Evolutionary conservation across 2,113 vertebrate genomes (phyloP).

Genomic region (Chaetura pelagica): DNA sequence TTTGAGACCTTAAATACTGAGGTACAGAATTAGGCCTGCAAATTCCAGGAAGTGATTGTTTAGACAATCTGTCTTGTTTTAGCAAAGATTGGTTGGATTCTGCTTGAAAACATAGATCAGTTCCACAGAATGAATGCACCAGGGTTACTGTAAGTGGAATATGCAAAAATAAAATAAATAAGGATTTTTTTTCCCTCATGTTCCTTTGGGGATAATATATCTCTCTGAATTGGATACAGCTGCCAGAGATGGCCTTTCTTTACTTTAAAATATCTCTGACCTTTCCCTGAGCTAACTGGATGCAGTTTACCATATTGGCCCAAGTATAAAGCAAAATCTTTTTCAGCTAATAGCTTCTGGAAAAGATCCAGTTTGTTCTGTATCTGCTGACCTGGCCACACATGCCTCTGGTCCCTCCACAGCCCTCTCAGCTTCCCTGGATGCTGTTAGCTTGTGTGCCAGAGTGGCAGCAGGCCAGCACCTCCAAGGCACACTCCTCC

Average conservation of each 20-base stretch:
- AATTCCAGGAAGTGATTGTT: slow-evolving; percentile 52
- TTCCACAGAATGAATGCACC: neutral
- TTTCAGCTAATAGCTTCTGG: slow-evolving; percentile 1
- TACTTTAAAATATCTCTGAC: slow-evolving; percentile 58
- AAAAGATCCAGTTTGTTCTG: neutral
- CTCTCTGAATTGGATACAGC: slow-evolving; percentile 46
- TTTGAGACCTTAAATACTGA: slow-evolving; percentile 66
- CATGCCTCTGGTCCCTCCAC: neutral
- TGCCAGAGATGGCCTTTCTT: slow-evolving; percentile 57
- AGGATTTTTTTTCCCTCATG: neutral
- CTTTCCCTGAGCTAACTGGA: slow-evolving; percentile 61
- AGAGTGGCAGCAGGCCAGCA: neutral
- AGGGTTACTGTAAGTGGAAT: neutral
- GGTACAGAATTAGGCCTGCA: slow-evolving; percentile 64
- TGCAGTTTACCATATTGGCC: slow-evolving; percentile 35
- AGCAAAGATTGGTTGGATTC: slow-evolving; percentile 1
- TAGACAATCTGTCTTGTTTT: neutral
- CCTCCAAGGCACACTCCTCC: fast-evolving
- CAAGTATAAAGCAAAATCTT: slow-evolving; percentile 24
- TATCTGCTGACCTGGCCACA: neutral
- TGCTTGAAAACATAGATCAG: neutral
- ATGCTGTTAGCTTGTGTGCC: neutral
- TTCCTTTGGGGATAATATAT: slow-evolving; percentile 39
- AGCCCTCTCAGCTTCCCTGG: neutral
- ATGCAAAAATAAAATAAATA: slow-evolving; percentile 50